A percentile compares a stretch with the other conserved stretches of the same genome.
These are phyloP conservation scores for Erebia ligea DNA, from an alignment of 2,888 invertebrate species.

Conservation along the genomic window DNA sequence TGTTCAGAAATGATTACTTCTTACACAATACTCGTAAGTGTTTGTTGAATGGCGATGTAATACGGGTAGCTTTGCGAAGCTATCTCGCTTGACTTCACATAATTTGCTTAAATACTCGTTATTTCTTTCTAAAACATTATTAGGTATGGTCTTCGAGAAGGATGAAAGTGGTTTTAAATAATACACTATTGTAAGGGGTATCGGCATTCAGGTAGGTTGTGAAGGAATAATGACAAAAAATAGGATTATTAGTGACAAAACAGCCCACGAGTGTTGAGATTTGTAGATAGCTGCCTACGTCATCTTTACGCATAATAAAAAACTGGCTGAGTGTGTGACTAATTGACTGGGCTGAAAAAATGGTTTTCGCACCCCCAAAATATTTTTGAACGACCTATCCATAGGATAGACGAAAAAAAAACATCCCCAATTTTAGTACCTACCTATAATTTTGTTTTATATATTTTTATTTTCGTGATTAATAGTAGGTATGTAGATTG, in stretches of 20 bases:
- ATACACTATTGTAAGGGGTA: background rate
- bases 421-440: too few species aligned
- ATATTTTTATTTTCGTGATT: too few species aligned
- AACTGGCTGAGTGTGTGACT: too few species aligned
- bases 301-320: too few species aligned
- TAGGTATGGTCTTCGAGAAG: background rate
- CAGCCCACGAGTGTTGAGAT: background rate
- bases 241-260: background rate
- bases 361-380: too few species aligned
- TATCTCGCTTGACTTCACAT: background rate
- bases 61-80: background rate
- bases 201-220: background rate
- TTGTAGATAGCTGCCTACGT: too few species aligned
- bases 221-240: background rate
- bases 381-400: too few species aligned
- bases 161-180: background rate
- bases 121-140: background rate
- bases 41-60: background rate
- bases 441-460: too few species aligned
- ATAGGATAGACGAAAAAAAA: too few species aligned
- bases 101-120: slow-evolving; percentile 3
- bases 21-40: background rate
- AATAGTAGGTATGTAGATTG: too few species aligned
- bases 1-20: background rate
- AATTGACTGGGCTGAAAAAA: too few species aligned